Base-by-base conservation (phyloP, 2,797 vertebrate species). In the Eidolon dupreanum region DNA sequence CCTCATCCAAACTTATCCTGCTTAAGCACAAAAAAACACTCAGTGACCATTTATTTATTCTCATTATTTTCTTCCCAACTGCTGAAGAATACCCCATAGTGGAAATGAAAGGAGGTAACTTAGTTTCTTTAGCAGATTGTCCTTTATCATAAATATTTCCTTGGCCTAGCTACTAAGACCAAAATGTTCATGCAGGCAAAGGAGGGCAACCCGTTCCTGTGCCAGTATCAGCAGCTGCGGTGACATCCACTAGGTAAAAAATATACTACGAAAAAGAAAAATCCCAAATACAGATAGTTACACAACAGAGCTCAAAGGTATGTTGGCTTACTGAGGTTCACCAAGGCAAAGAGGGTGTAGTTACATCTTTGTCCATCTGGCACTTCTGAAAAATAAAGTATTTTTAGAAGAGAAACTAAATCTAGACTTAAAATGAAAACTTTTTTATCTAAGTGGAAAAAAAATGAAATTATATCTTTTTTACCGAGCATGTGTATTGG, bases 61-160 rank as follows among this genome's bases (percentile, higher is more conserved):
- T 81, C 22, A 55, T 78, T 78, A 87, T 63, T 92, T 88, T 46
- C 53, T 85, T 78, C 65, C 17, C 95, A 85, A 90, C 43, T 89
- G 75, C 65, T 89, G 26, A 74, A 86, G 49, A 92, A 79, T 63
- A 92, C 57, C 36, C 31, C 74, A 24, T 1, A 28, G 53, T 95
- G 61, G 57, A 84, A 95, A 74, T 94, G 53, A 88, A 96, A 97
- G 77, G 17, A 87, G 89, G 26, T 55, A 57, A 88, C 55, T 86
- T 46, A 6, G 13, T 92, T 96, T 94, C 51, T 78, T 96, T 75
- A 95, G 61, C 61, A 96, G 84, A 90, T 71, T 65, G 57, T 75
- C 7, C 12, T 93, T 84, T 79, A n/a, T 57, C 38, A 16, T 74
- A 96, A 96, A 96, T 96, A 97, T 90, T 96, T 95, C 73, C 87